Percentiles rank a stretch among this genome's conserved stretches.
These are phyloP conservation scores for Ctenopoma kingsleyae DNA, from an alignment of 2,797 vertebrate genomes.

Conservation along the genomic window DNA sequence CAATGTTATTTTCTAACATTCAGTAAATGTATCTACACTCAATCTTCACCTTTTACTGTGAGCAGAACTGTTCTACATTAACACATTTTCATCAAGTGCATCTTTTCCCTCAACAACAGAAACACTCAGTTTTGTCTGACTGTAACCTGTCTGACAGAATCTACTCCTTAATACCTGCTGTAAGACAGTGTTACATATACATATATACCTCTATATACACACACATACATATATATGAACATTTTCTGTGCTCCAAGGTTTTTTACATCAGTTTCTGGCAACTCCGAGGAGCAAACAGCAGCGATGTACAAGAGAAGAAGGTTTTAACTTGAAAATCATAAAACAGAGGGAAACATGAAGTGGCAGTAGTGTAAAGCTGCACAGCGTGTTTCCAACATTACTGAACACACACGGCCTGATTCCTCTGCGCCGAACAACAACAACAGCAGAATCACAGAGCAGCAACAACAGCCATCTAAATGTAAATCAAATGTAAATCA, in stretches of 20 bases:
- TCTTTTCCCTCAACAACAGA: too few relatives aligned
- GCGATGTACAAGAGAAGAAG: not conserved
- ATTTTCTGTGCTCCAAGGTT: too few relatives aligned
- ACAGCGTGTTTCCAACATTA: slow-evolving; percentile 16
- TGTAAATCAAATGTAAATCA: slow-evolving; percentile 51
- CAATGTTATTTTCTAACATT: too few relatives aligned
- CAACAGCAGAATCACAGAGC: slow-evolving; percentile 5
- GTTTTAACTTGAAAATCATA: not conserved
- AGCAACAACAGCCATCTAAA: slow-evolving; percentile 48
- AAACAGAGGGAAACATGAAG: not conserved
- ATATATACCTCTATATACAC: too few relatives aligned
- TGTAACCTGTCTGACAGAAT: too few relatives aligned
- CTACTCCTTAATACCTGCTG: too few relatives aligned
- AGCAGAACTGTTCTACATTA: too few relatives aligned
- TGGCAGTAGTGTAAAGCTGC: not conserved
- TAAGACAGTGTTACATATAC: too few relatives aligned
- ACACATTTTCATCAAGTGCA: too few relatives aligned
- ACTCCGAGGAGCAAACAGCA: not conserved
- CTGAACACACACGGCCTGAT: slow-evolving; percentile 5
- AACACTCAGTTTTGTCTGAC: too few relatives aligned
- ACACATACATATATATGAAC: not conserved
- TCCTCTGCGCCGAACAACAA: slow-evolving; percentile 8
- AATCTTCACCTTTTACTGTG: too few relatives aligned
- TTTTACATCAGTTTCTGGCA: not conserved
- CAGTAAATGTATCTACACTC: too few relatives aligned